These are phyloP conservation scores for Trypoxylon attenuatum DNA, from an alignment of 2,888 invertebrate genomes.

Conservation along the genomic window DNA sequence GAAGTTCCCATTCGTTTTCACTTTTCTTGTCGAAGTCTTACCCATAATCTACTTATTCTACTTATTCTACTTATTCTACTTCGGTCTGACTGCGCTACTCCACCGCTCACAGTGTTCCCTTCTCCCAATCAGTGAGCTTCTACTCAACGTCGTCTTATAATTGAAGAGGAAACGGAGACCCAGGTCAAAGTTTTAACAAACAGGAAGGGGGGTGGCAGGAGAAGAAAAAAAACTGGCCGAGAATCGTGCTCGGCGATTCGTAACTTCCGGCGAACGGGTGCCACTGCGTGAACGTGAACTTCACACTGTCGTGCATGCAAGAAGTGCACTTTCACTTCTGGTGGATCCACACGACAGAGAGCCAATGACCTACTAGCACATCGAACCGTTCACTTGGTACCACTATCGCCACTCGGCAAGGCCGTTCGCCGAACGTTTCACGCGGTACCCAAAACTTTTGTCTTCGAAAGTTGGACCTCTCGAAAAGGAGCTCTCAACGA, in stretches of 20 bases:
- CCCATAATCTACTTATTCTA: too few species aligned
- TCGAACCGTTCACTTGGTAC: constrained; percentile 50
- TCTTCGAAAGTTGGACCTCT: neutral
- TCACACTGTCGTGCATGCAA: constrained; percentile 65
- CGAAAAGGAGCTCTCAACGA: too few species aligned
- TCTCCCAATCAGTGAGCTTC: too few species aligned
- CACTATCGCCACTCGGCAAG: constrained; percentile 35
- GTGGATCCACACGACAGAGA: constrained; percentile 60
- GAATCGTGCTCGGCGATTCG: constrained; percentile 28
- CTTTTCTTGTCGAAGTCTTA: neutral
- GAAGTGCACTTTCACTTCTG: constrained; percentile 70
- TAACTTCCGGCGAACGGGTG: constrained; percentile 50
- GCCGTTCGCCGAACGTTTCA: constrained; percentile 35
- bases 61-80: too few species aligned
- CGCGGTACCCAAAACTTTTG: neutral
- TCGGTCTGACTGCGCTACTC: too few species aligned
- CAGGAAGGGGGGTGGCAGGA: neutral
- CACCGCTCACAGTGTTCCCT: too few species aligned
- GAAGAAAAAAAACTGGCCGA: constrained; percentile 4
- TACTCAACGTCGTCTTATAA: too few species aligned
- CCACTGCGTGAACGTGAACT: constrained; percentile 70
- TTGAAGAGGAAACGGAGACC: too few species aligned
- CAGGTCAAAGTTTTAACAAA: neutral
- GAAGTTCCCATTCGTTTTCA: neutral
- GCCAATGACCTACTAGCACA: constrained; percentile 73